Conservation (phyloP, 2,888 invertebrate species). For the Tachina grossa region DNA sequence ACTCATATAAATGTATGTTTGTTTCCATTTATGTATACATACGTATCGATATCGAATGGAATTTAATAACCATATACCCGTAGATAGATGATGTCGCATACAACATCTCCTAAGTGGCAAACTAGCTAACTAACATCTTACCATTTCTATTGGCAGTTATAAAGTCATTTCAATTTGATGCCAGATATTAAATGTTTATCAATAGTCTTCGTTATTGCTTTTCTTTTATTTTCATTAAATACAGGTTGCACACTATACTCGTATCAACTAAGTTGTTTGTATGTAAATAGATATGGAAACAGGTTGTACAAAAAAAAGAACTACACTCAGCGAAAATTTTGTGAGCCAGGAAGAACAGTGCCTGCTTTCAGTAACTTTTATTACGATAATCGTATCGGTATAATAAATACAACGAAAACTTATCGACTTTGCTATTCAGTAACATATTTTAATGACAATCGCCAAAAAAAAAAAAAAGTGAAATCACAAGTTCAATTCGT, state of each 20-base stretch:
- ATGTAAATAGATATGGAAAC: neutral
- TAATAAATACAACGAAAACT: no score
- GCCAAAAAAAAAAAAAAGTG: no score
- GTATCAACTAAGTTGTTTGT: neutral
- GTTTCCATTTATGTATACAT: conserved; percentile 4
- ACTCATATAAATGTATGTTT: neutral
- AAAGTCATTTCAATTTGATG: conserved; percentile 57
- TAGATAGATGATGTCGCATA: conserved; percentile 44
- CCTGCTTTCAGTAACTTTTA: no score
- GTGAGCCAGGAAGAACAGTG: no score
- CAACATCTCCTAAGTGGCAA: conserved; percentile 18
- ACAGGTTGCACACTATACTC: conserved; percentile 22
- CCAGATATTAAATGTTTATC: conserved; percentile 27
- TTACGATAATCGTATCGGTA: no score
- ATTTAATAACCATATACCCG: conserved; percentile 56
- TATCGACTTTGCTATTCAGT: no score
- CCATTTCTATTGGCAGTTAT: conserved; percentile 41
- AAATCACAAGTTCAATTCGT: no score
- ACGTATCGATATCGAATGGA: conserved; percentile 54
- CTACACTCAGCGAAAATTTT: neutral
- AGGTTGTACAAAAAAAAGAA: neutral
- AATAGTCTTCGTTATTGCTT: neutral
- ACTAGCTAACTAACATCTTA: conserved; percentile 36
- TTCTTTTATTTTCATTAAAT: neutral
- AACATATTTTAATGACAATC: no score